A percentile compares a stretch with the other conserved stretches of the same genome.
phyloP scores from a whole-genome alignment of 2,888 invertebrate genomes.

The Drosophila greeni region DNA sequence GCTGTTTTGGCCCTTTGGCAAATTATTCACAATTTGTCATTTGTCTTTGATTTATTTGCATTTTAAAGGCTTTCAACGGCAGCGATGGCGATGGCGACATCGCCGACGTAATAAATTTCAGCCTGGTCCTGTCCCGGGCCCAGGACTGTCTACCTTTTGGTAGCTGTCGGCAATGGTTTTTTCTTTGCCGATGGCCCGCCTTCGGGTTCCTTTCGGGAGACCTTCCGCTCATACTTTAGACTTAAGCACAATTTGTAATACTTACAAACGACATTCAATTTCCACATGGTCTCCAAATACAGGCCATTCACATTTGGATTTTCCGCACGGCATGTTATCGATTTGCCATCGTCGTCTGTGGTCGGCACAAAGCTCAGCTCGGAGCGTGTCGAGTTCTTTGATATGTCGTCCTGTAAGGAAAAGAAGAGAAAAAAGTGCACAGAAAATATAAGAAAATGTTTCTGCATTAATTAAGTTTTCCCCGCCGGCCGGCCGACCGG shows the following conservation, averaged over 20 bases:
- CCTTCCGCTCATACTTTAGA: constrained; percentile 49
- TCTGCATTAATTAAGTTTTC: constrained; percentile 71
- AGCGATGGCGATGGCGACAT: constrained; percentile 53
- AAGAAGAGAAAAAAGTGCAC: constrained; percentile 10
- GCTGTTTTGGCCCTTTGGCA: constrained; percentile 62
- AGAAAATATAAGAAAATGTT: constrained; percentile 59
- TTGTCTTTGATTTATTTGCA: constrained; percentile 74
- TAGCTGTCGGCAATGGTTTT: constrained; percentile 61
- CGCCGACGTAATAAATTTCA: constrained; percentile 67
- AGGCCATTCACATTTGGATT: constrained; percentile 93
- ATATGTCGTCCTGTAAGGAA: constrained; percentile 85
- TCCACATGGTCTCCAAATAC: constrained; percentile 90
- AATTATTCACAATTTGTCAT: constrained; percentile 74
- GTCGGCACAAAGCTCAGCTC: constrained; percentile 93
- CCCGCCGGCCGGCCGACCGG: constrained; percentile 12
- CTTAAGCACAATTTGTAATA: constrained; percentile 79
- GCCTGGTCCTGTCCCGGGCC: constrained; percentile 39
- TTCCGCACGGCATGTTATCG: constrained; percentile 92
- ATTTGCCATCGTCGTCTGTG: constrained; percentile 92
- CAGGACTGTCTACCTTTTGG: constrained; percentile 68
- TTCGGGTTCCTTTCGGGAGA: constrained; percentile 15
- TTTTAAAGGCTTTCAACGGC: constrained; percentile 73
- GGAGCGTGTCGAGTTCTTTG: constrained; percentile 90
- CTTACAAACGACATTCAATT: constrained; percentile 94
- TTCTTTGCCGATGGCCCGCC: constrained; percentile 27